These are phyloP conservation scores for Orchesella flavescens DNA, from an alignment of 2,888 invertebrate species.

Conservation along the genomic window DNA sequence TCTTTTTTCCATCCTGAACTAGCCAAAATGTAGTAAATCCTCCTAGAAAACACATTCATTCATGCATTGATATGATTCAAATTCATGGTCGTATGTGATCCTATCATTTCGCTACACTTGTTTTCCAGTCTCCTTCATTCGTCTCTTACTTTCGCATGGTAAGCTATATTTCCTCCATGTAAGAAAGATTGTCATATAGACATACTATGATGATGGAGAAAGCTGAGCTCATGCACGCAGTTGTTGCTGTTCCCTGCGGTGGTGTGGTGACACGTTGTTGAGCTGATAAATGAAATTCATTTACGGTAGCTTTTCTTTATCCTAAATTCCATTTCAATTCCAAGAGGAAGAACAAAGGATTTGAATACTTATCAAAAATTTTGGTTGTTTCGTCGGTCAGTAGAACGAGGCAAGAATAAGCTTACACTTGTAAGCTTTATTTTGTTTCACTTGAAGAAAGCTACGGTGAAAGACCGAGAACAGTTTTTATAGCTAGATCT, in stretches of 20 bases:
- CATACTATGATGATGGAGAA: neutral
- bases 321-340: neutral
- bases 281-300: no score
- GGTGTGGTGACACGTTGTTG: no score
- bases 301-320: neutral
- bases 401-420: no score
- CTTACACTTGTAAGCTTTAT: no score
- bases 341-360: neutral
- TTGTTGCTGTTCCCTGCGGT: no score
- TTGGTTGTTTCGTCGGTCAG: neutral
- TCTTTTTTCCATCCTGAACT: neutral
- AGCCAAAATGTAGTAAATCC: constrained; percentile 13
- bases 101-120: constrained; percentile 61
- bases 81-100: constrained; percentile 59
- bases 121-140: constrained; percentile 14
- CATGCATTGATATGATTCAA: constrained; percentile 59
- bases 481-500: no score
- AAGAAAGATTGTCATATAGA: no score
- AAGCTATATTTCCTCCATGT: no score
- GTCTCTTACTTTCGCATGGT: neutral
- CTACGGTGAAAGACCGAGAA: no score
- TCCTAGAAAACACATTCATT: constrained; percentile 32
- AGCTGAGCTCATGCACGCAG: neutral
- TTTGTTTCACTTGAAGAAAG: no score
- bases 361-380: neutral